Evolutionary conservation across 1,140 invertebrate genomes (phyloP), one percentile per base, ranked within the genome.

Genomic region (Trichonephila inaurata): DNA sequence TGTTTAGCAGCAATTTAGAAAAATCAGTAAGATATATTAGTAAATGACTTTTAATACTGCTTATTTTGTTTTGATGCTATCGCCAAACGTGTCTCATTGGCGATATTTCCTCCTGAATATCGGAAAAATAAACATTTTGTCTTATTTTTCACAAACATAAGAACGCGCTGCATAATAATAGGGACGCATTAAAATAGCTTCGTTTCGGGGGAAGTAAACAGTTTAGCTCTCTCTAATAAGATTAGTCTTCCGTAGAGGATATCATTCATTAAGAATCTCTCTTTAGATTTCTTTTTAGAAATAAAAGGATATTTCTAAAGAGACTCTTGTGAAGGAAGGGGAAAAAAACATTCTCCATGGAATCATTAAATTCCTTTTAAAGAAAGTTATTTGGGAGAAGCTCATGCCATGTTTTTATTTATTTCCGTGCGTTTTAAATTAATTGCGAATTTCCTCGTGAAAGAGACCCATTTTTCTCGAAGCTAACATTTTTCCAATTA

Each of bases 361-460:
- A 77, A 33, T 77, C 72, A 77, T 77, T 77, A 77, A 77, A 77
- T 77, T 77, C 72, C 72, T 77, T 77, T 77, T 77, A 77, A 77
- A 77, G 72, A 77, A 77, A 77, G 24, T 77, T 77, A 77, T 77
- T 77, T 77, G 28, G 72, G 28, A 77, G 33, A 18, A 77, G 72
- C 14, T 40, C 33, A 18, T 77, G 12, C 28, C 18, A 7, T 77
- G 24, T 77, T 77, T 77, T 77, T 18, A 40, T 77, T 77, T 77
- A 77, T 28, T 77, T 33, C 33, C 28, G 33, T 40, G 72, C 28
- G 72, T 77, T 77, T 77, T 77, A 77, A 77, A 77, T 77, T 77
- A 33, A 77, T 77, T 77, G 72, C 33, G 16, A 77, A 77, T 77
- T 77, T 77, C 72, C 28, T 28, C n/a, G 18, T 19, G 72, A 18